These are phyloP conservation scores for Propsilocerus akamusi DNA, from an alignment of 1,140 invertebrate genomes.

Conservation along the genomic window DNA sequence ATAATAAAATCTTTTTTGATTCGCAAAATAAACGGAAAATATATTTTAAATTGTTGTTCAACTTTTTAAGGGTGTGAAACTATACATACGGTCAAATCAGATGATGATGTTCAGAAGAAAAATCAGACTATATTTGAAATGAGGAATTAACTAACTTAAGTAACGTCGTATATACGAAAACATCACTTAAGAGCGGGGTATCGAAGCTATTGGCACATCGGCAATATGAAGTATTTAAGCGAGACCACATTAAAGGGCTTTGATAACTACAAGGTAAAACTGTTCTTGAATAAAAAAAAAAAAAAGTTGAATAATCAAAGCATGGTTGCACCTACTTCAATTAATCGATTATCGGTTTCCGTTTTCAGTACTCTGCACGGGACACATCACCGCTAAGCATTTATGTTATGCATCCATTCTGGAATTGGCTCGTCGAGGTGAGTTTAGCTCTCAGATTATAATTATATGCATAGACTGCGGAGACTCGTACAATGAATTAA, in stretches of 20 bases:
- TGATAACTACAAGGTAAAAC: constrained; percentile 63
- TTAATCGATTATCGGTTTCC: constrained; percentile 1
- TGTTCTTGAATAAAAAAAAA: constrained; percentile 8
- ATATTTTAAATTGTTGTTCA: too few species aligned
- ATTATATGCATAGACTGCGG: background rate
- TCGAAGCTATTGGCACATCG: too few species aligned
- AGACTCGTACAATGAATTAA: background rate
- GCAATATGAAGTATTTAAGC: constrained; percentile 39
- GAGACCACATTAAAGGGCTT: constrained; percentile 57
- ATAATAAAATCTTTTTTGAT: too few species aligned
- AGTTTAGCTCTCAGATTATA: constrained; percentile 11
- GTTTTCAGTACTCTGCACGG: constrained; percentile 77
- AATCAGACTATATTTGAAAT: too few species aligned
- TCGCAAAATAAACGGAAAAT: too few species aligned
- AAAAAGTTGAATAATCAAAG: background rate
- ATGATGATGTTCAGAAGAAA: too few species aligned
- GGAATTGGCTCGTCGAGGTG: constrained; percentile 88
- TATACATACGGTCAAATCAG: too few species aligned
- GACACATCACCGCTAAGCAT: constrained; percentile 86
- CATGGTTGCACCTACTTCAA: background rate
- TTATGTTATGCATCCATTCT: constrained; percentile 97
- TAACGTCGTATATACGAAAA: too few species aligned
- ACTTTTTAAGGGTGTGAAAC: too few species aligned
- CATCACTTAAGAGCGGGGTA: too few species aligned
- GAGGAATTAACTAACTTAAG: too few species aligned